Base-by-base conservation (phyloP, 2,888 invertebrate species). In the Acronicta alni region DNA sequence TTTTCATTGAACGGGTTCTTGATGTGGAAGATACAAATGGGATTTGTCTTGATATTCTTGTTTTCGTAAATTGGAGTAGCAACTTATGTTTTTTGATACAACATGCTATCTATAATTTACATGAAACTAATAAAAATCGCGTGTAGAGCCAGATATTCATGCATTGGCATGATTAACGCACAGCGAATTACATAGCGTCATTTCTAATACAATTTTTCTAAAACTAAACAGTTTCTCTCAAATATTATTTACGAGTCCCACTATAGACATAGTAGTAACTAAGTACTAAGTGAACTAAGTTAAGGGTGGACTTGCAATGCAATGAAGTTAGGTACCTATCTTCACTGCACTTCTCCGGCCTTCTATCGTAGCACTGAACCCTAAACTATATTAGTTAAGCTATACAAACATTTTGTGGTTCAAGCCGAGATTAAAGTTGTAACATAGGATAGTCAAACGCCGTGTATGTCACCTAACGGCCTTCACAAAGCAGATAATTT, bases 381-480 rank as follows among this genome's bases (percentile, higher is more conserved):
- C 85, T 71, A 75, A 81, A 64, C 32, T 54, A 75, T 75, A 81
- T 77, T 71, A 75, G 75, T 74, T 74, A 79, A 82, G 80, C 75
- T 79, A 79, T 65, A 83, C 79, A 84, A 81, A 82, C 77, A 81
- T 79, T 82, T 77, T 81, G 76, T 75, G 76, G 80, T 71, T 46
- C 73, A 75, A 79, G 67, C 65, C 47, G 70, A 79, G 85, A 81
- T 86, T 82, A 84, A 67, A 69, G 76, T 67, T 70, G 79, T 86
- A 78, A 81, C 75, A 72, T 79, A 74, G 81, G 79, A 80, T 83
- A 78, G 72, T 72, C 66, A 62, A 60, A 67, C 53, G 57, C 43
- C 48, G 57, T 38, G 63, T 46, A 51, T 65, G 72, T 74, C 72
- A 62, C 66, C 72, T 59, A 58, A 52, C 60, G 48, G 61, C 15